Base-by-base conservation (phyloP, 1,140 invertebrate genomes). In the Schlechtendalia chinensis region DNA sequence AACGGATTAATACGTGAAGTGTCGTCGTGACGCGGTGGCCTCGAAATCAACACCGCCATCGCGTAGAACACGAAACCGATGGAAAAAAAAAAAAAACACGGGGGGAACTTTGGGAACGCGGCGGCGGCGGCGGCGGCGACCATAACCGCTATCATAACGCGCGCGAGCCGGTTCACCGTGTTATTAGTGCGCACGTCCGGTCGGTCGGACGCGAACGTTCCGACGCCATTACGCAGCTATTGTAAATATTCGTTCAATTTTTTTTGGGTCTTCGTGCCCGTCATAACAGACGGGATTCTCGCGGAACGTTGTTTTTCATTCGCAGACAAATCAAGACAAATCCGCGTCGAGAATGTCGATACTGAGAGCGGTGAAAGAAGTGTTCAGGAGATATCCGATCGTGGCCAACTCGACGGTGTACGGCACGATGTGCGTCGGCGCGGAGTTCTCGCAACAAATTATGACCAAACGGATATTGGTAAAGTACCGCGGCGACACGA, bases 361-460 rank as follows among this genome's bases (percentile, higher is more conserved):
- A 27, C 27, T 79, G 17, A 47, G 22, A 29, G n/a, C 29, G n/a
- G 39, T 50, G 32, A 79, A 79, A 61, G 75, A 79, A 47, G 61
- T 85, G 14, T 86, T 88, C 58, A 85, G 85, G 74, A 88, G 84
- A 75, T 86, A 87, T 75, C 93, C 93, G 0, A 84, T 93, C 27
- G 81, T 92, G 17, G 89, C 91, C 54, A 94, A 94, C 84, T 90
- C 91, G n/a, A 83, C 88, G 1, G 89, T 93, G 10, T 94, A 94
- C 84, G 93, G 92, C 16, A 88, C 89, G 0, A 90, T 94, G 83
- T 94, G 93, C 84, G 90, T 91, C 1, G 89, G 90, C 5, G 93
- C 93, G 0, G 93, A 94, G 84, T 89, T 92, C 67, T 89, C 91
- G 0, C 93, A 94, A 83, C 93, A 95, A 85, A 89, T 88, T 39